Evolutionary conservation across 2,113 vertebrate species (phyloP), one percentile per base, ranked within the genome.

Genomic region (Prunella fulvescens): DNA sequence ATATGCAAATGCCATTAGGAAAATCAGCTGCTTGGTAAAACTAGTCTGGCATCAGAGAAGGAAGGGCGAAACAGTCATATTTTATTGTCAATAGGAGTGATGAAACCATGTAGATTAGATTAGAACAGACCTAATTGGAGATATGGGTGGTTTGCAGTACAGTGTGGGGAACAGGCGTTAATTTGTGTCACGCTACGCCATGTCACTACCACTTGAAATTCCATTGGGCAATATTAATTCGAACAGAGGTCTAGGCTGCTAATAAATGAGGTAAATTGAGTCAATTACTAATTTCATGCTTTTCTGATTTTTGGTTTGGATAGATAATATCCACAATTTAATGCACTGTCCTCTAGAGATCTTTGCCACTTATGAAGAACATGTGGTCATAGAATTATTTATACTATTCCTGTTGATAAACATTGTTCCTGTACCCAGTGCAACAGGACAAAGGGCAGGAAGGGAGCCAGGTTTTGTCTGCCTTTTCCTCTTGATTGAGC

Each of bases 211-310:
- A 97, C 86, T 97, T 96, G 87, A 95, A 97, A 98, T 98, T 99
- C 98, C 98, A 97, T 73, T 97, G 99, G 99, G 98, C 98, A 95
- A 97, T 96, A 96, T 97, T 97, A 98, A 99, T 98, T 98, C 95
- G 97, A 97, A 96, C 97, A 98, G 98, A 98, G 98, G 98, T 98
- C 98, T 99, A 98, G 97, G 98, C 98, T 96, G 93, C 97, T 98
- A 98, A 98, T 99, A 99, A 99, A 99, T 98, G 98, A 98, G 98
- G 98, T 98, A 98, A 98, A 99, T 99, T 98, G 98, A 99, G 98
- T 98, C 98, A 98, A 98, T 99, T 98, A 98, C 96, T 98, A 96
- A 97, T 98, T 98, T 98, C 97, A 98, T 98, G 98, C 96, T 97
- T 97, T 98, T 97, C 96, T 97, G 97, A 98, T 97, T 98, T 98